A percentile compares a stretch with the other conserved stretches of the same genome.
Conservation (phyloP, 1,140 invertebrate species). For the Heliconius hewitsoni region DNA sequence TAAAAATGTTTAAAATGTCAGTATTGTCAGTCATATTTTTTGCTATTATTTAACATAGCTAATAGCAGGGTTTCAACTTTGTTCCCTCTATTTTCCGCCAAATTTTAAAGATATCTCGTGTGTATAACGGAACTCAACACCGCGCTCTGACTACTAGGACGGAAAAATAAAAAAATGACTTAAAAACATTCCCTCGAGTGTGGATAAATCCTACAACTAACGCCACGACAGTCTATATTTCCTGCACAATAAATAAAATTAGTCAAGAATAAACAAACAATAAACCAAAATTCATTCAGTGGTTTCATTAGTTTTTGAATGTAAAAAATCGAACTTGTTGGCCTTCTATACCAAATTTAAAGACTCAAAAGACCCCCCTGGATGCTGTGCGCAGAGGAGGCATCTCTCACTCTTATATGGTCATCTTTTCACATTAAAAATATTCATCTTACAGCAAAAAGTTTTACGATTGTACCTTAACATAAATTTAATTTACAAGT, state of each 20-base stretch:
- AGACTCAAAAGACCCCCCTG: not conserved
- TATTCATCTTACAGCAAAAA: not conserved
- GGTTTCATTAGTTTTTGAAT: not conserved
- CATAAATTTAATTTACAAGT: constrained; percentile 10
- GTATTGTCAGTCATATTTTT: too few relatives aligned
- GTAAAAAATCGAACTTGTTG: not conserved
- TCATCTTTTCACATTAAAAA: constrained; percentile 12
- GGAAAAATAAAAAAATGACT: too few relatives aligned
- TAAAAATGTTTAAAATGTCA: too few relatives aligned
- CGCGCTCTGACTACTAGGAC: too few relatives aligned
- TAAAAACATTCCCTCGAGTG: too few relatives aligned
- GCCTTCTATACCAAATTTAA: not conserved
- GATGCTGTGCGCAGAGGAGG: not conserved
- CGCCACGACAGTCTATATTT: too few relatives aligned
- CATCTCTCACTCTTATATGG: not conserved
- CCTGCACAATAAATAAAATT: not conserved
- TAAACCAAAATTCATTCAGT: not conserved
- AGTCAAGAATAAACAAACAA: not conserved
- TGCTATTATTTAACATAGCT: too few relatives aligned
- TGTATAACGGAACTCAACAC: too few relatives aligned
- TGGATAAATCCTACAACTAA: too few relatives aligned
- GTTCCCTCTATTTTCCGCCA: too few relatives aligned
- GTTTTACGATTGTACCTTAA: not conserved
- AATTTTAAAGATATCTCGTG: too few relatives aligned
- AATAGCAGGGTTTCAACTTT: too few relatives aligned